Conservation (phyloP, 2,888 invertebrate genomes). For the Fragum fragum region DNA sequence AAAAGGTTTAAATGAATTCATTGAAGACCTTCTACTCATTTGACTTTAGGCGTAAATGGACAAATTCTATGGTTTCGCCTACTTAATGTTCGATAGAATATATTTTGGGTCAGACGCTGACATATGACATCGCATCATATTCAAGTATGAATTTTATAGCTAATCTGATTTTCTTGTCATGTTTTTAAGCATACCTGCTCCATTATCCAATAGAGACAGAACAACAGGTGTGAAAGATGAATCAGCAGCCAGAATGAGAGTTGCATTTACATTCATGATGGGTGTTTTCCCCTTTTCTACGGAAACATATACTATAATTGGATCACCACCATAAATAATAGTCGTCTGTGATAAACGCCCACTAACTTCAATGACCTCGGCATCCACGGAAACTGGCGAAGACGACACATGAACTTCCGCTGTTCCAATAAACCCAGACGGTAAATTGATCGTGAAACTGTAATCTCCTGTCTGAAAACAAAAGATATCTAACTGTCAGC, state of each 20-base stretch:
- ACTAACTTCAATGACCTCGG: background rate
- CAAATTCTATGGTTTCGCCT: no score
- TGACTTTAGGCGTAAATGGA: no score
- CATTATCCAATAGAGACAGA: background rate
- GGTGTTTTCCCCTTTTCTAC: background rate
- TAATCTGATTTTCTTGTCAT: no score
- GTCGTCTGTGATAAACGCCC: background rate
- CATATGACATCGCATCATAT: no score
- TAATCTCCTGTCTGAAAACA: background rate
- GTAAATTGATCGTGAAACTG: background rate
- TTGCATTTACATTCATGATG: background rate
- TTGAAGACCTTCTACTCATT: no score
- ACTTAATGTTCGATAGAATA: no score
- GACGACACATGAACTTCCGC: background rate
- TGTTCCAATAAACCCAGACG: background rate
- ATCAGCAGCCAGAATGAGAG: background rate
- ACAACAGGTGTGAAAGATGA: background rate
- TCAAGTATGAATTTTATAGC: no score
- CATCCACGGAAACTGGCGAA: background rate
- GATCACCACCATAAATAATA: background rate
- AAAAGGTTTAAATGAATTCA: no score
- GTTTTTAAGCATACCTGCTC: background rate
- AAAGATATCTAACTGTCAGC: no score
- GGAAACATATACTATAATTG: background rate
- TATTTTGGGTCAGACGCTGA: no score